These are phyloP conservation scores for Patagioenas fasciata DNA, from an alignment of 2,113 vertebrate genomes.

Conservation along the genomic window DNA sequence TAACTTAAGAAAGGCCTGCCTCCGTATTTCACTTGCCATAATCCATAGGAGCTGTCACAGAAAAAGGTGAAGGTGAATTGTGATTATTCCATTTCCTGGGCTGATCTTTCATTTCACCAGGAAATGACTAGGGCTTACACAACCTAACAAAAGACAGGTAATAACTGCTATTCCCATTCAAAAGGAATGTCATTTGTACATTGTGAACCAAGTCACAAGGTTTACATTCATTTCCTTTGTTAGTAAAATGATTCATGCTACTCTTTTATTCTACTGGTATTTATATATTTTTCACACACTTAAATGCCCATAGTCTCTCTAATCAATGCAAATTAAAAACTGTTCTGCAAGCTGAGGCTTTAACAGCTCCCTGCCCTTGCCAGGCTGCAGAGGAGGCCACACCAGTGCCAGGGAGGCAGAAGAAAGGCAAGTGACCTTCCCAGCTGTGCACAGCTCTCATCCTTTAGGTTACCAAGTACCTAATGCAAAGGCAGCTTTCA, in stretches of 20 bases:
- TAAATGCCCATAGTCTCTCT: background rate
- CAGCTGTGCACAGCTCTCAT: accelerated
- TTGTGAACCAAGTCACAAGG: background rate
- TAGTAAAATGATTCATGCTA: background rate
- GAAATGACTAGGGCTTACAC: background rate
- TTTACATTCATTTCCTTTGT: background rate
- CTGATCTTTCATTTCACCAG: background rate
- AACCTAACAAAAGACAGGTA: background rate
- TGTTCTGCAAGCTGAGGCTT: background rate
- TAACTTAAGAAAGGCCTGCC: accelerated
- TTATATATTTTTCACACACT: background rate
- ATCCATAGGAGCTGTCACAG: background rate
- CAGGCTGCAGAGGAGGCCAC: background rate
- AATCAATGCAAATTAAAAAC: background rate
- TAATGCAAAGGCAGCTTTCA: background rate
- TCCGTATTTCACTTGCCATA: background rate
- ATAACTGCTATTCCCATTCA: background rate
- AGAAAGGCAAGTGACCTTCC: accelerated
- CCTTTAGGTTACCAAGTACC: accelerated
- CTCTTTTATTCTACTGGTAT: background rate
- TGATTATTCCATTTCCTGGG: background rate
- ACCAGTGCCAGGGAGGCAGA: accelerated
- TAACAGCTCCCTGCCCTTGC: background rate
- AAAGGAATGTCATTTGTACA: background rate
- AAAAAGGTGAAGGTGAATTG: background rate